Percentiles rank a stretch among this genome's conserved stretches.
Conservation (phyloP, 2,797 vertebrate species). For the Todus mexicanus region DNA sequence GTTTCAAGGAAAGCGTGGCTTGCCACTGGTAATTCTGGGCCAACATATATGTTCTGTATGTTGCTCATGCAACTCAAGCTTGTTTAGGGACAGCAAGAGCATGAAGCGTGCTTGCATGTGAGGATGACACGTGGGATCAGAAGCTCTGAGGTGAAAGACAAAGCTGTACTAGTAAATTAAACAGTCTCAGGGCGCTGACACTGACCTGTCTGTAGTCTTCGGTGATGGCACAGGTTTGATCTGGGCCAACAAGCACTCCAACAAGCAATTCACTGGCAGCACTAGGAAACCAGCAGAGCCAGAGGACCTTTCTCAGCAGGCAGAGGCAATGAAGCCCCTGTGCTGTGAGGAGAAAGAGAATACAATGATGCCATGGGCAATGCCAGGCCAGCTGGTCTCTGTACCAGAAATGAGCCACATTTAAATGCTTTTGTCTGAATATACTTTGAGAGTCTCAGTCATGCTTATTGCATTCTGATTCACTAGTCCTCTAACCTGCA, state of each 20-base stretch:
- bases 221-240: not conserved
- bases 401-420: not conserved
- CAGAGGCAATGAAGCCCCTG: not conserved
- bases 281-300: not conserved
- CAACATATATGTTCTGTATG: not conserved
- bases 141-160: not conserved
- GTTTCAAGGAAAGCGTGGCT: not conserved
- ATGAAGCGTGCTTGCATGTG: not conserved
- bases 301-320: not conserved
- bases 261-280: not conserved
- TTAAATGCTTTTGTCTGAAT: not conserved
- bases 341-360: not conserved
- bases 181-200: not conserved
- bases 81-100: not conserved
- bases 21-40: not conserved
- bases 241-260: not conserved
- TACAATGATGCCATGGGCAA: not conserved
- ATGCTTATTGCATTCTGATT: not conserved
- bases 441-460: not conserved
- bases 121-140: fast-evolving
- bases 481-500: not conserved
- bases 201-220: not conserved
- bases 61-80: not conserved
- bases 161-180: not conserved
- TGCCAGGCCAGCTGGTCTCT: conserved; percentile 20